Evolutionary conservation across 2,113 vertebrate species (phyloP), one percentile per base, ranked within the genome.

Genomic region (Sylvia atricapilla): DNA sequence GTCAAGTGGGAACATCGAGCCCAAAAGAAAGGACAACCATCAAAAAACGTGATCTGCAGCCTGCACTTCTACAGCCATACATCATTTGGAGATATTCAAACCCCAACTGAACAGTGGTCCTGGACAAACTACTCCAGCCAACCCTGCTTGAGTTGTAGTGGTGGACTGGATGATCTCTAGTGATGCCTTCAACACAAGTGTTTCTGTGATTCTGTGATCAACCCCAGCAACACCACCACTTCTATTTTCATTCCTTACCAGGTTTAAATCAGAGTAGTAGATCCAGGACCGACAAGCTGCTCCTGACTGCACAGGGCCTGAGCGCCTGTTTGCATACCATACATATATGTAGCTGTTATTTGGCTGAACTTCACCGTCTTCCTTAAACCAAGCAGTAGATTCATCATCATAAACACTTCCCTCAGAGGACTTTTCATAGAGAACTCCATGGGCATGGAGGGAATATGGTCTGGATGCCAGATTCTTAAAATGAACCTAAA

Each of bases 401-500:
- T 97, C 97, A 74, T 99, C 99, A 15, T 99, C 98, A 22, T 99
- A 99, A 74, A 91, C 76, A 68, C 98, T 98, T 79, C 98, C 98
- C 92, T 99, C 98, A 43, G 98, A 99, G 53, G 98, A 98, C 78
- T 99, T 99, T 66, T 98, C 97, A 92, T 99, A 99, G n/a, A 97
- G 94, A 74, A 99, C 98, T 12, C 99, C 99, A 28, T 99, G 99
- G 35, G 99, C 98, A 86, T 99, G 99, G 64, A 99, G 80, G 23
- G 99, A 99, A 95, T 98, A 99, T 0, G 99, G 98, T 69, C 98
- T 98, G 33, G 97, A 98, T 58, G 99, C 99, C 31, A 98, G 95
- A 96, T 99, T 99, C 97, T 97, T 99, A 96, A 99, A 99, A 83
- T 98, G 98, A 93, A 99, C 98, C 99, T 99, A 60, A 53, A 69